Evolutionary conservation across 1,140 invertebrate species (phyloP), one percentile per base, ranked within the genome.

Genomic region (Rhizoglyphus robini): DNA sequence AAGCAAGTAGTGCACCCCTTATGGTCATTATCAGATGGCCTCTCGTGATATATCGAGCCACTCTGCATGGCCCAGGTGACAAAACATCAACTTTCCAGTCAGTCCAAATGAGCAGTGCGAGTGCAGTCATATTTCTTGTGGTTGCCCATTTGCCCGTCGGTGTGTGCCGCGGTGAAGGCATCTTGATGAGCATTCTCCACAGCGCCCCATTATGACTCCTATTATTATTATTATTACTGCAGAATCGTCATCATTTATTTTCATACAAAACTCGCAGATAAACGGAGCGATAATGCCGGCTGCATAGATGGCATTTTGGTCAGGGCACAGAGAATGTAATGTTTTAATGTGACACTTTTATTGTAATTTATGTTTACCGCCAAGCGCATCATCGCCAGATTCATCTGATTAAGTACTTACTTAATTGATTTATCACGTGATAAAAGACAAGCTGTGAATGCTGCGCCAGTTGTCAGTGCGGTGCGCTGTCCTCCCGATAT

Each of bases 301-400:
- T n/a, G n/a, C n/a, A n/a, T n/a, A n/a, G n/a, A n/a, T n/a, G n/a
- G n/a, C n/a, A n/a, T n/a, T n/a, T n/a, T n/a, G n/a, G n/a, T n/a
- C n/a, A n/a, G 41, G 15, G 41, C 41, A 46, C 15, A 46, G 23
- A 46, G 23, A 23, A 15, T 46, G n/a, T n/a, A 23, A 15, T 54
- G 51, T 54, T 54, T 54, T 54, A 25, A 54, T 54, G 58, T 60
- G 58, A 60, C 58, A 60, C 29, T 60, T 60, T 60, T 60, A 60
- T 60, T 60, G 58, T 60, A 60, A 60, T 60, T 60, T 60, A 60
- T 60, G 58, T 3, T 60, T 32, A 60, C 27, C 13, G 3, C 20
- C 23, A 32, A 46, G 23, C 2, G 51, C 8, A 54, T 15, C 31
- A 32, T 11, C 23, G 51, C 51, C 23, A 54, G 51, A 32, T 41